phyloP scores from a whole-genome alignment of 1,140 invertebrate species.

The Kradibia gibbosae region DNA sequence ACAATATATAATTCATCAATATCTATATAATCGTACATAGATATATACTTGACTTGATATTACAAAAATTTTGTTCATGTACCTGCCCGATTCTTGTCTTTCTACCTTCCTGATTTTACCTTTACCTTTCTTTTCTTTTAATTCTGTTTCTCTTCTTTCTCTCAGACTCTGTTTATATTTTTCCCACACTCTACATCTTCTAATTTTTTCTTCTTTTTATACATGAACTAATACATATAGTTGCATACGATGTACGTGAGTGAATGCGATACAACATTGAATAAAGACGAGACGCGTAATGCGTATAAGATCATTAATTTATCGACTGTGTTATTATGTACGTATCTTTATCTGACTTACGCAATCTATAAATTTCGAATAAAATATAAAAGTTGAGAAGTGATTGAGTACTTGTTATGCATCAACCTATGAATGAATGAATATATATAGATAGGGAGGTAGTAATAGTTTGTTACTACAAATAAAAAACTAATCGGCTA shows the following conservation, averaged over 20 bases:
- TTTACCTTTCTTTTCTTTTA: not conserved
- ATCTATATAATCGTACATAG: not conserved
- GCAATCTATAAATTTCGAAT: not conserved
- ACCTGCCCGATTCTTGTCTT: conserved; percentile 13
- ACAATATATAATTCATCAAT: not conserved
- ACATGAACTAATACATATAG: not conserved
- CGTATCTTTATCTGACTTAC: not conserved
- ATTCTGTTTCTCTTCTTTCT: not conserved
- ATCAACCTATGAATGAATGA: no score
- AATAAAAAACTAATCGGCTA: no score
- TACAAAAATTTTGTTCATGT: conserved; percentile 1
- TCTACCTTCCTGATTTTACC: conserved; percentile 2
- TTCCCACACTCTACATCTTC: conserved; percentile 7
- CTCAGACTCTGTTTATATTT: conserved; percentile 8
- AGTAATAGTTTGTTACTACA: no score
- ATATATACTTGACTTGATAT: not conserved
- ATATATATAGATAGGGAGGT: no score
- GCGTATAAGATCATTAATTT: conserved; percentile 10
- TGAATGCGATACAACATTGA: not conserved
- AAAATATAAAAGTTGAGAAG: not conserved
- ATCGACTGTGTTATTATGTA: not conserved
- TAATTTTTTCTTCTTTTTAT: not conserved
- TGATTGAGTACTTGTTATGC: no score
- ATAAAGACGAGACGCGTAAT: not conserved
- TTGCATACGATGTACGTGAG: not conserved